Evolutionary conservation across 1,140 invertebrate genomes (phyloP), one percentile per base, ranked within the genome.

Genomic region (Pseudomyrmex flavicornis): DNA sequence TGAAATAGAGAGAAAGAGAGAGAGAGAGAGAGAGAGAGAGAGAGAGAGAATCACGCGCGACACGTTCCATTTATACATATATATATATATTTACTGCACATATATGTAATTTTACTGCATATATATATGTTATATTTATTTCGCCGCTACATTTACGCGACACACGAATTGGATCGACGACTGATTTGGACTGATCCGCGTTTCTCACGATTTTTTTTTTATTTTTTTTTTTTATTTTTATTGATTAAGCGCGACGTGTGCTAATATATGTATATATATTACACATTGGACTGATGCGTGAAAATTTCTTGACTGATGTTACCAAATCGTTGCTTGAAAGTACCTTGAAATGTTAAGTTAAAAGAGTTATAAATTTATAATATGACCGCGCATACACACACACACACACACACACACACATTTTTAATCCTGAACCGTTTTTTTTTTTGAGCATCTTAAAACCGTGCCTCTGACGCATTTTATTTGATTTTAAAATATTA

Each of bases 311-410:
- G 93, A 94, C 94, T 94, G 93, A 94, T 94, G 93, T 94, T 94
- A 94, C 94, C 94, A 94, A 94, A 94, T 93, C 91, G 91, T 91
- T 94, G 91, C 92, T 82, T 92, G 91, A 93, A 94, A 93, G 90
- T 93, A 93, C 92, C 91, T 93, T 35, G 35, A 94, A 93, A 93
- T 91, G 92, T 91, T 94, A 94, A 94, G 93, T 93, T 94, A 92
- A 90, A 91, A 90, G 75, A 35, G 75, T 86, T 88, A 80, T 80
- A 48, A 70, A 80, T 80, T 80, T 80, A 80, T 70, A 52, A 80
- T 22, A 80, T 13, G 20, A 20, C 10, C 35, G 75, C 75, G 44
- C 26, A 58, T 12, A 50, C 12, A 35, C 35, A 35, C 35, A 35
- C 5, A 35, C 35, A 35, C 35, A 35, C 35, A 7, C 35, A 35